Base-by-base conservation (phyloP, 92 coral and sea anemone species). In the Porites divaricata region DNA sequence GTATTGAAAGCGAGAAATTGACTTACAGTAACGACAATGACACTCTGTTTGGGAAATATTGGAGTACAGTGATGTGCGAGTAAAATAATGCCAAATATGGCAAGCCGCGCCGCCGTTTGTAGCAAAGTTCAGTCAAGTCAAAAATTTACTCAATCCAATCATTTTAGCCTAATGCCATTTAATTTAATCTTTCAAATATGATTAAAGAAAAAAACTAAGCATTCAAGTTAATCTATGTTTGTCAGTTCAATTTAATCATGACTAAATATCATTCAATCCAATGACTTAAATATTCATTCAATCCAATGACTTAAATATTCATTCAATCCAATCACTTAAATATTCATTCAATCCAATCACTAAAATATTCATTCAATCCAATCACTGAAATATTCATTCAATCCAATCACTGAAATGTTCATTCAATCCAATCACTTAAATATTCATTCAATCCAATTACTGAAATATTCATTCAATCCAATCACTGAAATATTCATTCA, bases 61-160 rank as follows among this genome's bases (percentile, higher is more conserved):
- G 7, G 45, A 35, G 45, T 35, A 35, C 4, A 4, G 45, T 35
- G 45, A 35, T 35, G 45, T 35, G 45, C 45, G 0, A 35, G 45
- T 35, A 5, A 35, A 35, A 35, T 35, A 35, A 35, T 35, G 45
- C 45, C 45, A 35, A 35, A 35, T 35, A n/a, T n/a, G n/a, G n/a
- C n/a, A n/a, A n/a, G n/a, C n/a, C n/a, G n/a, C n/a, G n/a, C n/a
- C 50, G 78, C 66, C 65, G 41, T 74, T 74, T 53, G 78, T 74
- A 56, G 50, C 65, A 74, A 74, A 74, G 14, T 74, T 54, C 48
- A 74, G 57, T 74, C 67, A 21, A 74, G 65, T 53, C 64, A 21
- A 74, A 56, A 3, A 22, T 74, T 74, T 74, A 56, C 24, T 54
- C 78, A 73, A 73, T 73, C 77, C 77, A 50, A 52, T 53, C 77